Evolutionary conservation across 2,888 invertebrate genomes (phyloP).

Genomic region (Athetis lepigone): DNA sequence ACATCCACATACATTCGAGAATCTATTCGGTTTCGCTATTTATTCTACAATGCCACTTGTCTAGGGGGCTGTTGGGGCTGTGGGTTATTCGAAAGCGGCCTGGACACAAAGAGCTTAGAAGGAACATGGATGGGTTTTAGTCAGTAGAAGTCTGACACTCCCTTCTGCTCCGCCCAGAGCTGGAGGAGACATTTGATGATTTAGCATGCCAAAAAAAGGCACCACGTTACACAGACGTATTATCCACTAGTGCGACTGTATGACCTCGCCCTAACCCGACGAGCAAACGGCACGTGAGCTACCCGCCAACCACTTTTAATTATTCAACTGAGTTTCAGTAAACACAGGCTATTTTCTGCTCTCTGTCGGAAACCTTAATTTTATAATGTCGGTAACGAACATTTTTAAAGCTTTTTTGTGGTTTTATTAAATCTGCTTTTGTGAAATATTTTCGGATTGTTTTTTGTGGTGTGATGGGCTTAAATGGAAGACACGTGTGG

Average conservation of each 20-base stretch:
- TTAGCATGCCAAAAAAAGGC: too few relatives aligned
- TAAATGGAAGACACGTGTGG: neutral
- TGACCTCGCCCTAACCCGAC: conserved; percentile 21
- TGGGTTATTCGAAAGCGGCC: too few relatives aligned
- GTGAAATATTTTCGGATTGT: conserved; percentile 10
- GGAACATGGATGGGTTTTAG: too few relatives aligned
- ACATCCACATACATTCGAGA: too few relatives aligned
- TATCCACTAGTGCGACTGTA: conserved; percentile 13
- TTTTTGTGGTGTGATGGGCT: neutral
- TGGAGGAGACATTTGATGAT: too few relatives aligned
- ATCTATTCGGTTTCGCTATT: too few relatives aligned
- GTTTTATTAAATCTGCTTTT: conserved; percentile 33
- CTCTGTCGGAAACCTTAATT: conserved; percentile 52
- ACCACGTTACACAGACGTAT: conserved; percentile 13
- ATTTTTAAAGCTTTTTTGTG: conserved; percentile 46
- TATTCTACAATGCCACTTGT: too few relatives aligned
- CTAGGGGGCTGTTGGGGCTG: too few relatives aligned
- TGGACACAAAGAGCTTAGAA: too few relatives aligned
- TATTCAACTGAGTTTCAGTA: conserved; percentile 65
- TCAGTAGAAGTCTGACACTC: too few relatives aligned
- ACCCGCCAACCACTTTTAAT: conserved; percentile 64
- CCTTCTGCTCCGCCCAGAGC: too few relatives aligned
- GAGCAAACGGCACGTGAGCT: conserved; percentile 62
- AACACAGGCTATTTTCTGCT: conserved; percentile 60
- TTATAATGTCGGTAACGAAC: conserved; percentile 45